Conservation (phyloP, 2,113 vertebrate genomes). For the Vulpes lagopus region DNA sequence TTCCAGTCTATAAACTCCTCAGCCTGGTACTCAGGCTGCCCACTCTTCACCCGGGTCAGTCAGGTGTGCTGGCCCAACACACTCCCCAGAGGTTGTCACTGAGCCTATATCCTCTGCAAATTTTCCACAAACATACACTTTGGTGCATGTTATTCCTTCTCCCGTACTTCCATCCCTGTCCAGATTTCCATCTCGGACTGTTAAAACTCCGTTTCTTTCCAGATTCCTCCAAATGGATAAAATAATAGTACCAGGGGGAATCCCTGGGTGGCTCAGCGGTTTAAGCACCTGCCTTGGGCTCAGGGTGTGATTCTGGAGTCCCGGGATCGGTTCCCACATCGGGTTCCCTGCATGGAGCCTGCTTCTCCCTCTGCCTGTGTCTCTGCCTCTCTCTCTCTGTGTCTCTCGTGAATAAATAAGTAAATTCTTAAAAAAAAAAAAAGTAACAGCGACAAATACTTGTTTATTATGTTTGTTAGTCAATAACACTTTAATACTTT, state of each 20-base stretch:
- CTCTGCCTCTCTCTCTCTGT: no score
- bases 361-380: no score
- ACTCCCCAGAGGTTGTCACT: fast-evolving
- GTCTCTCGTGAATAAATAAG: no score
- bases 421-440: no score
- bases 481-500: background rate
- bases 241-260: background rate
- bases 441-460: background rate
- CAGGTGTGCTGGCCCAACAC: fast-evolving
- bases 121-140: no score
- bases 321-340: no score
- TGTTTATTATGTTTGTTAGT: background rate
- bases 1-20: background rate
- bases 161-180: background rate
- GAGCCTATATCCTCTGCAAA: fast-evolving
- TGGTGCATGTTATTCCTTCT: background rate
- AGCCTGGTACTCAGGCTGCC: background rate
- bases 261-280: no score
- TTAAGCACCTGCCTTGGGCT: no score
- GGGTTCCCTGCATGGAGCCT: no score
- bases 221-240: background rate
- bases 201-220: background rate
- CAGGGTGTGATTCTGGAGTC: no score
- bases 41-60: background rate
- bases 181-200: background rate